These are phyloP conservation scores for Uropetala carovei DNA, from an alignment of 2,888 invertebrate genomes.

Conservation along the genomic window DNA sequence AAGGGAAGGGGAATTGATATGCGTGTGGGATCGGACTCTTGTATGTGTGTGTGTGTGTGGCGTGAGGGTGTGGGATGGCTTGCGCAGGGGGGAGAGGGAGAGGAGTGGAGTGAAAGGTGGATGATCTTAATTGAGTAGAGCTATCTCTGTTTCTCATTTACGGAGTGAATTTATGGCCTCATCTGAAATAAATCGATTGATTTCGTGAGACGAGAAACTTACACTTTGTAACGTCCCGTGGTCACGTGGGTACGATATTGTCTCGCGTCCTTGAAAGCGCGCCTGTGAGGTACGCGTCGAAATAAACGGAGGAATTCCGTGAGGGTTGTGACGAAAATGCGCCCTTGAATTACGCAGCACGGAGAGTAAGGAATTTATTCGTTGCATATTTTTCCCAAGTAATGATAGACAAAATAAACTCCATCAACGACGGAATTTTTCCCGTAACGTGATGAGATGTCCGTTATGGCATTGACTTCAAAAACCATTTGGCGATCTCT, in stretches of 20 bases:
- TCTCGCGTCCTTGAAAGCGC: neutral
- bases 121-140: neutral
- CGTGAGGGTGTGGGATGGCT: too few species aligned
- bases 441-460: too few species aligned
- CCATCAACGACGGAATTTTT: too few species aligned
- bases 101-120: neutral
- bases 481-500: too few species aligned
- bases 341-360: neutral
- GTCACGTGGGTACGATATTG: neutral
- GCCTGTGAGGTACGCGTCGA: neutral
- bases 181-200: neutral
- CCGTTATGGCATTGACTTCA: too few species aligned
- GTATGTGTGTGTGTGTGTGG: neutral
- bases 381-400: too few species aligned
- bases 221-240: neutral
- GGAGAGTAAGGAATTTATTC: neutral
- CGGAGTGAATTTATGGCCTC: neutral
- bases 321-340: neutral
- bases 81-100: neutral
- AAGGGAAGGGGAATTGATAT: neutral
- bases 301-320: neutral
- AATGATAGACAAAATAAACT: too few species aligned
- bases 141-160: neutral
- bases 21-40: constrained; percentile 9
- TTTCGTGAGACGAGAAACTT: neutral